These are phyloP conservation scores for Linnaemya tessellans DNA, from an alignment of 2,888 invertebrate genomes.

Conservation along the genomic window DNA sequence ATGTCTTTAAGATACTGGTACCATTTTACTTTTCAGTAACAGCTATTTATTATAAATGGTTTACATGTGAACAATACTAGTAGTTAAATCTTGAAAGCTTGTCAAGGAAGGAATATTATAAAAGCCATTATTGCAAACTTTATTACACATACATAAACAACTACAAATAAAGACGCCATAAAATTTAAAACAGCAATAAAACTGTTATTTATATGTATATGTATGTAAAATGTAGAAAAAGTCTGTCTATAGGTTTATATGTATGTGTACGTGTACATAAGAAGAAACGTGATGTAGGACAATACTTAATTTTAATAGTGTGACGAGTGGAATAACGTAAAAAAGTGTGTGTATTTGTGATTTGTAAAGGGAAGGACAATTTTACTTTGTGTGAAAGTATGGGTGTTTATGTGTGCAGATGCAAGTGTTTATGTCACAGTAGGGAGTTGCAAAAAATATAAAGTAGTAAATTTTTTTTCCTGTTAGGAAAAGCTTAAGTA, in stretches of 20 bases:
- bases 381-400: background rate
- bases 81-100: background rate
- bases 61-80: background rate
- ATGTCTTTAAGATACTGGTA: too few relatives aligned
- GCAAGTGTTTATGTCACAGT: background rate
- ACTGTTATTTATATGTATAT: background rate
- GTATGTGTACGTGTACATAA: background rate
- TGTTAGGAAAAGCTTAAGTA: background rate
- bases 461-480: conserved; percentile 1
- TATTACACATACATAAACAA: background rate
- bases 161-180: background rate
- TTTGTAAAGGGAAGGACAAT: background rate
- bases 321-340: background rate
- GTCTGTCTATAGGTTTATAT: background rate
- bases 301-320: background rate
- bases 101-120: background rate
- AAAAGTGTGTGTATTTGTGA: background rate
- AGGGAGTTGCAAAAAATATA: background rate
- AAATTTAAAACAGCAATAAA: background rate
- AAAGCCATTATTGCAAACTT: background rate
- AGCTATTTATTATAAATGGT: background rate
- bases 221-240: background rate
- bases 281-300: conserved; percentile 7
- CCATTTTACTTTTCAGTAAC: background rate
- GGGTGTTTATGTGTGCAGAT: background rate